These are phyloP conservation scores for Lepus europaeus DNA, from an alignment of 2,113 vertebrate genomes.

Conservation along the genomic window DNA sequence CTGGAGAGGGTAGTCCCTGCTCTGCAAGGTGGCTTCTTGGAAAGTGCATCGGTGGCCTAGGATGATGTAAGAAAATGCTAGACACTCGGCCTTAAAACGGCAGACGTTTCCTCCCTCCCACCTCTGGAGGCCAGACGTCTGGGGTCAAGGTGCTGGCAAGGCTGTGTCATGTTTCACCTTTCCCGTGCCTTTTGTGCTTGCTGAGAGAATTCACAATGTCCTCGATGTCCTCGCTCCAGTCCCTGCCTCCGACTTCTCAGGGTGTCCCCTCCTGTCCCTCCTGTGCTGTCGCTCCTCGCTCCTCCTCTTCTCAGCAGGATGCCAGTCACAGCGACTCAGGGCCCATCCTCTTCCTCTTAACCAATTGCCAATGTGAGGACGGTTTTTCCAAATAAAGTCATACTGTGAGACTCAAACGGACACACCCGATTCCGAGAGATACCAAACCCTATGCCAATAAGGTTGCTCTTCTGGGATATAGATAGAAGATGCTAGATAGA, in stretches of 20 bases:
- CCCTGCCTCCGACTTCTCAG: background rate
- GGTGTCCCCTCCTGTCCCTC: too few species aligned
- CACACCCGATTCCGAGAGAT: background rate
- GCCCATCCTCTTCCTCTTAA: background rate
- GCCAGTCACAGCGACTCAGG: background rate
- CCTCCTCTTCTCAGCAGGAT: background rate
- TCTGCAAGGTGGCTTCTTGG: background rate
- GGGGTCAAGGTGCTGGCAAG: background rate
- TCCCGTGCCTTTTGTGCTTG: background rate
- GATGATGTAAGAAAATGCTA: background rate
- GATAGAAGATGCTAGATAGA: background rate
- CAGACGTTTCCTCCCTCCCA: background rate
- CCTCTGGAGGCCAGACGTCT: background rate
- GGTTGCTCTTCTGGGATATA: background rate
- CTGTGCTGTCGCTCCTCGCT: background rate
- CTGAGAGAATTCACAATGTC: background rate
- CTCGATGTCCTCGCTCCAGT: background rate
- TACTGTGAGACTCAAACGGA: background rate
- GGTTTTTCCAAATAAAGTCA: background rate
- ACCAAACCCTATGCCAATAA: background rate
- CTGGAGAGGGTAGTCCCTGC: background rate
- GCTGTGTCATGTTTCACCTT: background rate
- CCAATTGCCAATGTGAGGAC: background rate
- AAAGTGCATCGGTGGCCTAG: background rate
- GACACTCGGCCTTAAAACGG: background rate